Evolutionary conservation across 1,140 invertebrate species (phyloP), one percentile per base, ranked within the genome.

Genomic region (Drosophila equinoxialis): DNA sequence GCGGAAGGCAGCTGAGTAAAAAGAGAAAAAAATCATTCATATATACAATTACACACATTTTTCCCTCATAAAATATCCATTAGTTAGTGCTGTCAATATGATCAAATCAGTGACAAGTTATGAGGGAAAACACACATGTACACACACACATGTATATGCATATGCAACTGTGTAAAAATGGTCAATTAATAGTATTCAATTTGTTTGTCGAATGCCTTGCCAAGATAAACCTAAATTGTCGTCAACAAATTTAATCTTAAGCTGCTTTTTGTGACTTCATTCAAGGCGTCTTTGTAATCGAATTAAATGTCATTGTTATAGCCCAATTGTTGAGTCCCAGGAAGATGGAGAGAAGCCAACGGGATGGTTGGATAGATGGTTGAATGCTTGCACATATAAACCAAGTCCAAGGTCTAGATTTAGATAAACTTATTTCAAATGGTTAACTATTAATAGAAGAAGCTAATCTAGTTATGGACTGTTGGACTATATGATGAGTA

Each of bases 221-320:
- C 65, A 62, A 62, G 64, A 86, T 70, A 77, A 87, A 71, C 77
- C 69, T 68, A 59, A 75, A 89, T 87, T 74, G 80, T 68, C 33
- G 7, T 58, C 54, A 71, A 75, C 45, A 55, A 76, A 68, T 76
- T 78, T 78, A 48, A 35, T 58, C 76, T 69, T 79, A 62, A 5
- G 45, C 60, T 42, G 64, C 13, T 63, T 65, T 64, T 81, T 85
- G 82, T 68, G 45, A 57, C 54, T 51, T 77, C 60, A 83, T 85
- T 81, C 51, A 20, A 35, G 37, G 35, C 42, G 37, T 14, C 63
- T 65, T 73, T 60, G 69, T 57, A 86, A 71, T 74, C 74, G 41
- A 87, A 90, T 89, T 89, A 85, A 90, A 67, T 81, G 71, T 37
- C 63, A 90, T 90, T 89, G 84, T 90, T 73, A 59, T 74, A 41